Conservation (phyloP, 2,797 vertebrate genomes). For the Hydrocynus forskahlii region DNA sequence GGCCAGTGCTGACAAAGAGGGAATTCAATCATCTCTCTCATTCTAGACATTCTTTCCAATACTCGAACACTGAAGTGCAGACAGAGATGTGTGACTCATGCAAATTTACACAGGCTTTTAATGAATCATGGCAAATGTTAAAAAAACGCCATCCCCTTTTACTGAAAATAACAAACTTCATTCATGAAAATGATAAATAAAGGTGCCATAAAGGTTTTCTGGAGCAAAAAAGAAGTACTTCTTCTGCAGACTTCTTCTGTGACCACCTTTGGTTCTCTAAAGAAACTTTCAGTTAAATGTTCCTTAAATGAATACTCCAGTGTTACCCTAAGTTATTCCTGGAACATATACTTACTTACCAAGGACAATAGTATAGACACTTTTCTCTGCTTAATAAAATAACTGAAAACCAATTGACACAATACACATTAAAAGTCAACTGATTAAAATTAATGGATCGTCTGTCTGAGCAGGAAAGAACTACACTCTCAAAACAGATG, state of each 20-base stretch:
- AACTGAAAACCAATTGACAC: too few relatives aligned
- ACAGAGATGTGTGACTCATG: conserved; percentile 33
- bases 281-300: too few relatives aligned
- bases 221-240: background rate
- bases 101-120: conserved; percentile 18
- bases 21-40: conserved; percentile 43
- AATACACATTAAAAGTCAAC: too few relatives aligned
- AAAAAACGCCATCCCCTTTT: background rate
- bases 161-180: background rate
- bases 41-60: conserved; percentile 43
- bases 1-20: conserved; percentile 12
- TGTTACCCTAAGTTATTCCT: too few relatives aligned
- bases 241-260: too few relatives aligned
- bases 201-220: background rate
- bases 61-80: conserved; percentile 10
- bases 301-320: too few relatives aligned
- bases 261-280: background rate
- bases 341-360: too few relatives aligned
- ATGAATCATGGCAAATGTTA: conserved; percentile 35
- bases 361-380: too few relatives aligned
- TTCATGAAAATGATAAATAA: background rate
- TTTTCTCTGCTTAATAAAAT: too few relatives aligned
- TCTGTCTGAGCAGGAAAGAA: too few relatives aligned
- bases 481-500: too few relatives aligned
- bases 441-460: too few relatives aligned